Base-by-base conservation (phyloP, 2,113 vertebrate species). In the Tupaia chinensis region DNA sequence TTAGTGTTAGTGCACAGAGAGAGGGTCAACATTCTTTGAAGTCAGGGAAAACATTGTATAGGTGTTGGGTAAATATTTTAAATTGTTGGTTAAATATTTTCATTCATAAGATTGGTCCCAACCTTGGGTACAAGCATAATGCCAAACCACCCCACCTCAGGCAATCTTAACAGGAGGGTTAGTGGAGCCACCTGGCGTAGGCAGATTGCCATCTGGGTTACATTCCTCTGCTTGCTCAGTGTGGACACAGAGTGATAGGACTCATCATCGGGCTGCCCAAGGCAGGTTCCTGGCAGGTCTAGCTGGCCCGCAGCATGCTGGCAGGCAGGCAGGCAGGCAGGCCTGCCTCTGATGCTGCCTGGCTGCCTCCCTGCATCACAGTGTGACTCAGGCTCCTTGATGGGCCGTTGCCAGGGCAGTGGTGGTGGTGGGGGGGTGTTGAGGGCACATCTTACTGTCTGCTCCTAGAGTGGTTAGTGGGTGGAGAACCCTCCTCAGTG, bases 11-110 rank as follows among this genome's bases (percentile, higher is more conserved):
- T 0, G 11, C 53, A 68, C 32, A 7, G 69, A 44, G 2, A 7
- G 0, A 2, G 20, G 0, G 4, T 7, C 68, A 1, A 5, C 68
- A 0, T 23, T 60, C 72, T 54, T 32, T 29, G 13, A 14, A 32
- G 69, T 4, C 8, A 23, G 13, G 79, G 29, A 32, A 54, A 66
- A 32, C 8, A 25, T 0, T 9, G 8, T 13, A 22, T 8, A 17
- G 16, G 10, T 0, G 23, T 27, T 29, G 12, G 63, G 77, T 53
- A 73, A 34, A 5, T 5, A 74, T 9, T 54, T 78, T 4, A 32
- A 4, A 29, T 17, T 20, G 1, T 7, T 25, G 44, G 54, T 17
- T 54, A 44, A 70, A 74, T 63, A 34, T 25, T 58, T 70, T 63
- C 34, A 16, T 77, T 61, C 61, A 19, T 2, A 3, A 19, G 9